Evolutionary conservation across 2,113 vertebrate genomes (phyloP).

Genomic region (Ctenomys sociabilis): DNA sequence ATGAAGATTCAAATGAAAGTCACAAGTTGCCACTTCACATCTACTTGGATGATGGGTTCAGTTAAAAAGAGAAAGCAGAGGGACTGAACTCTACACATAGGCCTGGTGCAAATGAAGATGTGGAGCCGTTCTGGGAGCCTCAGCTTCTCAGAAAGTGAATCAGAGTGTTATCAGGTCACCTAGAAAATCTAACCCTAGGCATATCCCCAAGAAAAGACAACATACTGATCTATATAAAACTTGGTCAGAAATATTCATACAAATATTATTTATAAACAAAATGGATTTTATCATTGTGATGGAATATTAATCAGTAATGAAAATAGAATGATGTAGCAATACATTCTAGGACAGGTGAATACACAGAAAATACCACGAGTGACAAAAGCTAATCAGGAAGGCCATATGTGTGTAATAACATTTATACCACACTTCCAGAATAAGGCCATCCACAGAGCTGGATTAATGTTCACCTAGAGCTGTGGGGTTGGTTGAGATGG

Average conservation of each 20-base stretch:
- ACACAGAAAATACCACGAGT: not conserved
- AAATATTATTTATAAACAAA: not conserved
- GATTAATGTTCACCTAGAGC: not conserved
- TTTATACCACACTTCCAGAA: not conserved
- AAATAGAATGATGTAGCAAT: not conserved
- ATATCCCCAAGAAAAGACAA: not conserved
- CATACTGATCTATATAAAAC: not conserved
- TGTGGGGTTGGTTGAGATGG: not conserved
- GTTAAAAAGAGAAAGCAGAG: not conserved
- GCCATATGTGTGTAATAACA: not conserved
- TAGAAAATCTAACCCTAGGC: not conserved
- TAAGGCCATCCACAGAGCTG: not conserved
- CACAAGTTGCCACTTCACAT: not conserved
- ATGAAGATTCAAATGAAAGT: constrained; percentile 2
- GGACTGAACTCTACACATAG: not conserved
- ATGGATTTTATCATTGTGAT: not conserved
- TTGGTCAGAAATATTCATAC: not conserved
- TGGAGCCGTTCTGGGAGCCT: not conserved
- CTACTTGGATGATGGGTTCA: not conserved
- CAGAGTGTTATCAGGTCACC: not conserved
- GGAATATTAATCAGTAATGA: not conserved
- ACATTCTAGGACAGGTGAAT: not conserved
- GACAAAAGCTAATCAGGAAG: not conserved
- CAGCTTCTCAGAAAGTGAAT: not conserved
- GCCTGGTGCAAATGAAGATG: not conserved